Evolutionary conservation across 1,140 invertebrate species (phyloP).

Genomic region (Hesperophylax magnus): DNA sequence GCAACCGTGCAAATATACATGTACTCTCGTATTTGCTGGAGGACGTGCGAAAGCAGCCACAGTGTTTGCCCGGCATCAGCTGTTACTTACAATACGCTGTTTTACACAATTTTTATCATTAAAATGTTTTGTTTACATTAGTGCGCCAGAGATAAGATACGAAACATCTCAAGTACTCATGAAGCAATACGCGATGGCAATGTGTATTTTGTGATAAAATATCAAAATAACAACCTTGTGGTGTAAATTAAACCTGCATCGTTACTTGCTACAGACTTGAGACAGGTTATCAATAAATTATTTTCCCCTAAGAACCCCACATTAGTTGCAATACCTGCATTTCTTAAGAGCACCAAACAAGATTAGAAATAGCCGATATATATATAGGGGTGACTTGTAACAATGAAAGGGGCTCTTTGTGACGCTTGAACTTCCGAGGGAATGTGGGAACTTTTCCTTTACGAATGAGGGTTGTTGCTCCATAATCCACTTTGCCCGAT

Average conservation of each 20-base stretch:
- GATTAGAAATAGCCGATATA: neutral
- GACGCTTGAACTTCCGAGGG: too few species aligned
- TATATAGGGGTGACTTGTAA: neutral
- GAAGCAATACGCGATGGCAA: too few species aligned
- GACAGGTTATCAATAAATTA: too few species aligned
- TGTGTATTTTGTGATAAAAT: too few species aligned
- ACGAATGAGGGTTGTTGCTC: conserved; percentile 12
- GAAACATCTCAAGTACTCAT: too few species aligned
- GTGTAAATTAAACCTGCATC: too few species aligned
- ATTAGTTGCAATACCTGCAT: neutral
- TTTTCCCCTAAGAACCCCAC: too few species aligned
- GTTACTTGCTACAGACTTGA: too few species aligned
- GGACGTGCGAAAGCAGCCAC: conserved; percentile 8
- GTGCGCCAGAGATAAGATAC: neutral
- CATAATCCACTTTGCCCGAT: neutral
- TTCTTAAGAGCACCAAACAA: neutral
- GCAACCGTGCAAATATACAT: conserved; percentile 16
- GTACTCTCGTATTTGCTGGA: neutral
- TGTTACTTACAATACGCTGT: neutral
- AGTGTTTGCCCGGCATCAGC: neutral
- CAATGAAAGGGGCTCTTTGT: neutral
- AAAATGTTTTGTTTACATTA: neutral
- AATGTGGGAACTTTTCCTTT: neutral
- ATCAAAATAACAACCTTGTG: too few species aligned
- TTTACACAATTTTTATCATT: neutral